These are phyloP conservation scores for Drosophila novamexicana DNA, from an alignment of 1,140 invertebrate genomes.

Conservation along the genomic window DNA sequence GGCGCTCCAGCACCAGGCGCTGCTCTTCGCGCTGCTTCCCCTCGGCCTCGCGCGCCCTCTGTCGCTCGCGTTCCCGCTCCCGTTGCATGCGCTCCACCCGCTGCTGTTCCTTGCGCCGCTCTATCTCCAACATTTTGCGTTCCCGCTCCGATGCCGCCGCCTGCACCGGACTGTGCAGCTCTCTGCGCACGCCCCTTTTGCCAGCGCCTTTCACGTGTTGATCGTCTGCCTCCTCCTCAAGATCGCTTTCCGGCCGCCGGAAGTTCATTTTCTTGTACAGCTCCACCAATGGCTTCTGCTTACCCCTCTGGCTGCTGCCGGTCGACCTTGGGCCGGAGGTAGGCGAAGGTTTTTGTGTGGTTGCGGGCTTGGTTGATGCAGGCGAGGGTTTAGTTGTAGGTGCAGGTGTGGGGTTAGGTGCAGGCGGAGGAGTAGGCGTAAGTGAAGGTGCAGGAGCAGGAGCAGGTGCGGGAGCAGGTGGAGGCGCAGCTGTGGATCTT, in stretches of 20 bases:
- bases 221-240: background rate
- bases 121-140: slow-evolving; percentile 2
- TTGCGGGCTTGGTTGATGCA: too few relatives aligned
- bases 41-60: background rate
- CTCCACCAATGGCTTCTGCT: background rate
- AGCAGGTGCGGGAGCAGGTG: too few relatives aligned
- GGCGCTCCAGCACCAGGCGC: background rate
- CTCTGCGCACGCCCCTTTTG: background rate
- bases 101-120: slow-evolving; percentile 4
- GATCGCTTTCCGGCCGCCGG: background rate
- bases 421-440: too few relatives aligned
- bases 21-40: background rate
- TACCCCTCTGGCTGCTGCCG: too few relatives aligned
- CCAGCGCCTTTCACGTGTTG: too few relatives aligned
- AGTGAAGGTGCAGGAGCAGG: too few relatives aligned
- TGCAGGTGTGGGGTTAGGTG: too few relatives aligned
- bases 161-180: background rate
- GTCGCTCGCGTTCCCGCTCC: background rate
- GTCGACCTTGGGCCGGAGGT: too few relatives aligned
- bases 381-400: too few relatives aligned
- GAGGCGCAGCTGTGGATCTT: too few relatives aligned
- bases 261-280: slow-evolving; percentile 3
- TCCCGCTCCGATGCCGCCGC: background rate
- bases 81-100: background rate
- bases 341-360: too few relatives aligned